Base-by-base conservation (phyloP, 2,888 invertebrate genomes). In the Plagodis dolabraria region DNA sequence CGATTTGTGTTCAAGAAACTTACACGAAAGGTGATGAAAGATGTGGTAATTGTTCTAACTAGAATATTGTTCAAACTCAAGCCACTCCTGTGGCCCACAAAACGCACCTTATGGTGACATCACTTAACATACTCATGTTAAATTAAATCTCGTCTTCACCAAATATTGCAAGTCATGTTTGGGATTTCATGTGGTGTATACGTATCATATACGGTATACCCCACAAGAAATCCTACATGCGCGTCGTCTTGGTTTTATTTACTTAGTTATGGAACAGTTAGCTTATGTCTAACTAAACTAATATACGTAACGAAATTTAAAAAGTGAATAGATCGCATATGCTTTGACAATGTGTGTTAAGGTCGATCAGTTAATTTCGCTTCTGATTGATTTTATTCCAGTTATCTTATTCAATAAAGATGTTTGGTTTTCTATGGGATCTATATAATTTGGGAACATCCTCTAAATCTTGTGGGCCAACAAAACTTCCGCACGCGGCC, bases 101-200 rank as follows among this genome's bases (percentile, higher is more conserved):
- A 64, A 59, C 60, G 49, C 58, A 53, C 49, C 52, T 55, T 60
- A 57, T 71, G 74, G 72, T 73, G 80, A 80, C 77, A 82, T 71
- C 75, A 75, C 70, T 89, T 88, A 83, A 74, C 83, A 70, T 50
- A 67, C 62, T 60, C 60, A 64, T 74, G 88, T 70, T 83, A 88
- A 86, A 63, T 70, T 83, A 88, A 86, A 63, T 76, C 61, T 61
- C 71, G 57, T 47, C 54, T 63, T 76, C 74, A 76, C 66, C 65
- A 56, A 64, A 74, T 72, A 68, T 69, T 68, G 75, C 77, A 69
- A 74, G 75, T 75, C 71, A 76, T 65, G 64, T 56, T 63, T 59
- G 57, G 60, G 63, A 66, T 71, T 68, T 64, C 67, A 51, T 62
- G 60, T 59, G 47, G 50, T 65, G 22, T 22, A 22, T 22, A n/a